A percentile compares a stretch with the other conserved stretches of the same genome.
Conservation (phyloP, 2,797 vertebrate species). For the Aldrovandia affinis region DNA sequence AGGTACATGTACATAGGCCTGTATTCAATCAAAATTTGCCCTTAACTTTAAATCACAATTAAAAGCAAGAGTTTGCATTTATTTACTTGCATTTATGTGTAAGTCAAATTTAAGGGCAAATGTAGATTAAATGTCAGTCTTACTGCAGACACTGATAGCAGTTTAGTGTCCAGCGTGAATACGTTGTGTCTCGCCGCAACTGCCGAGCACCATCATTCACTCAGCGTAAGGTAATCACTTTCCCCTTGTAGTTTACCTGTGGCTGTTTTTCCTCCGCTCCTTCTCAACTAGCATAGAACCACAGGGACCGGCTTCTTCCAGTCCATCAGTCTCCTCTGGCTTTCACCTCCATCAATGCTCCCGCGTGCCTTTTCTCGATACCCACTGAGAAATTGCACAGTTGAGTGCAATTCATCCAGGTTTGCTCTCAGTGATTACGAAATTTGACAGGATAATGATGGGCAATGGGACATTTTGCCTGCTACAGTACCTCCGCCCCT, state of each 20-base stretch:
- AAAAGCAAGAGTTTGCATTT: too few relatives aligned
- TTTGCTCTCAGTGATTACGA: not conserved
- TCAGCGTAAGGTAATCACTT: not conserved
- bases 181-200: not conserved
- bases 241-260: not conserved
- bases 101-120: too few relatives aligned
- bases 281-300: not conserved
- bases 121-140: too few relatives aligned
- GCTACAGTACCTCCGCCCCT: not conserved
- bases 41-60: too few relatives aligned
- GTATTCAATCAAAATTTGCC: too few relatives aligned
- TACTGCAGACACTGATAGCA: not conserved
- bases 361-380: not conserved
- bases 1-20: too few relatives aligned
- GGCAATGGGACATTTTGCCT: not conserved
- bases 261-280: not conserved
- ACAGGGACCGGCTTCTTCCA: not conserved
- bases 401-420: not conserved
- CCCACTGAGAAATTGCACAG: conserved; percentile 1
- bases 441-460: not conserved
- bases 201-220: not conserved
- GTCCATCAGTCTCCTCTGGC: too few relatives aligned
- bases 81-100: too few relatives aligned
- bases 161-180: not conserved
- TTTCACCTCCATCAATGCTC: not conserved